These are phyloP conservation scores for Apaloderma vittatum DNA, from an alignment of 2,113 vertebrate species.

Conservation along the genomic window DNA sequence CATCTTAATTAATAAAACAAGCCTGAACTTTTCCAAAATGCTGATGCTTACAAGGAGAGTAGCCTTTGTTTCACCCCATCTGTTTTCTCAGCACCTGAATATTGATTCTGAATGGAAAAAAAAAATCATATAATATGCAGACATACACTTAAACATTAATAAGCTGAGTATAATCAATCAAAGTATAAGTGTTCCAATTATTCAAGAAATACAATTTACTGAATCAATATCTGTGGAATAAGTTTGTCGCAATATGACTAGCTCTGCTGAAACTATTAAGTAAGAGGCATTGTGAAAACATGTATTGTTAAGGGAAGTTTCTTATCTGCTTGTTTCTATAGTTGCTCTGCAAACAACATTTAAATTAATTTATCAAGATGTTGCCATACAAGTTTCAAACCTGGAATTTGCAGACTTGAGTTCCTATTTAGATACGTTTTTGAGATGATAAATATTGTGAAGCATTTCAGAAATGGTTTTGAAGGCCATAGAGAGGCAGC, in stretches of 20 bases:
- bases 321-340: background rate
- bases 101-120: slow-evolving; percentile 8
- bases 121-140: background rate
- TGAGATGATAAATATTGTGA: background rate
- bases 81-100: slow-evolving; percentile 31
- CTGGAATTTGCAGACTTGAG: background rate
- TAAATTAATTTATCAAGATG: background rate
- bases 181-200: background rate
- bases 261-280: background rate
- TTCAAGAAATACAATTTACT: background rate
- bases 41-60: background rate
- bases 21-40: background rate
- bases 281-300: background rate
- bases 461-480: background rate
- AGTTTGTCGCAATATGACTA: background rate
- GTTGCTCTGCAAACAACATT: background rate
- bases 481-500: background rate
- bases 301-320: background rate
- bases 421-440: background rate
- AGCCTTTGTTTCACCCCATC: slow-evolving; percentile 22
- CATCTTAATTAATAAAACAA: slow-evolving; percentile 46
- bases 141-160: background rate
- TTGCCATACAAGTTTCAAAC: background rate
- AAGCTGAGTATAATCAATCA: background rate
- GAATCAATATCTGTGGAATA: background rate